Base-by-base conservation (phyloP, 2,113 vertebrate species). In the Lepus timidus region DNA sequence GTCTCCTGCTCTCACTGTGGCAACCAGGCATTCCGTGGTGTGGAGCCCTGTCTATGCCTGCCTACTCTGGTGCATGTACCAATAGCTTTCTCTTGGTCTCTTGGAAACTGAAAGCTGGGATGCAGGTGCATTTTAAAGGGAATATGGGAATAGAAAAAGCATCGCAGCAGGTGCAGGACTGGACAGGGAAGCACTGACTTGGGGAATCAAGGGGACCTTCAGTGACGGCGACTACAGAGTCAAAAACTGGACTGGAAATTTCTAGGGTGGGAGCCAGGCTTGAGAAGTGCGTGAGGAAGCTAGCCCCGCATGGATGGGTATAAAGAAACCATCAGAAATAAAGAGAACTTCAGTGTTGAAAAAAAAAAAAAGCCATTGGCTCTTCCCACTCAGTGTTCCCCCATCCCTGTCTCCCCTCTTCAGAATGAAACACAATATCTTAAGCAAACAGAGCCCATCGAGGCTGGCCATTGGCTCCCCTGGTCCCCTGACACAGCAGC, bases 341-440 rank as follows among this genome's bases (percentile, higher is more conserved):
- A 76, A 94, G 23, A 33, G 36, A 82, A 49, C 6, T 36, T 67
- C 23, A 75, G 11, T 25, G 27, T 7, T 17, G 51, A 73, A 74
- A 55, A 75, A 64, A 55, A 55, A 52, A 79, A 61, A 68, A 65
- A 73, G 70, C 16, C 79, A 4, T 23, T 4, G 22, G 74, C 74
- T 70, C 49, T 83, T 83, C 73, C 78, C 51, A 1, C 67, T 64
- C 67, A 23, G 25, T 1, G n/a, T 52, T 55, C 51, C 90, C 74
- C 17, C 36, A 29, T 31, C 64, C 68, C 8, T 0, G 12, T 51
- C 81, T 80, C 94, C 65, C 14, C 25, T 85, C 97, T 97, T 96
- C 80, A 96, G 97, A 97, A 97, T 94, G 98, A 98, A 98, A 98
- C 44, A 80, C 96, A 97, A 16, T 98, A 98, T 97, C 98, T 98